Base-by-base conservation (phyloP, 2,888 invertebrate species). In the Lochmaea capreae region DNA sequence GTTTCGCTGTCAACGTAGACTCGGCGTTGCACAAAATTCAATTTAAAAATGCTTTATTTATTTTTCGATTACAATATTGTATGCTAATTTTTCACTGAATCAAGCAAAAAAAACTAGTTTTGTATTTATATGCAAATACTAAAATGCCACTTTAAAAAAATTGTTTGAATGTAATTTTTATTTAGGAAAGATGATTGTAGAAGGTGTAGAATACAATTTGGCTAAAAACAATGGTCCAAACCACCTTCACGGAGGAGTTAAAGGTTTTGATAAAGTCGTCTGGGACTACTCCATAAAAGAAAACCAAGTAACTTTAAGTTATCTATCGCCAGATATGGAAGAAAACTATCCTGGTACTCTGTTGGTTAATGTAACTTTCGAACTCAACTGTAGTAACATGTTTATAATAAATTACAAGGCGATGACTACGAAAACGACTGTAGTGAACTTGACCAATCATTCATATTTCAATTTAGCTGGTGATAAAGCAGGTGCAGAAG, bases 401-500 rank as follows among this genome's bases (percentile, higher is more conserved):
- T 88, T 98, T 57, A 87, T 90, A 72, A 91, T 97, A 5, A 90
- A 92, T 75, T 95, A 94, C 90, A 91, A 89, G 77, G 95, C 95
- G 22, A 91, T 90, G 4, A 91, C 93, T 1, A 92, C 92, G 6
- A 93, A 94, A 83, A 90, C 94, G 0, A 97, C 97, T 0, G 91
- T 94, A 12, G 89, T 98, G 74, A 97, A 96, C 86, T 87, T 98
- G 71, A 96, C 96, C 66, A 95, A 94, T 85, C 94, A 97, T 83
- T 91, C 94, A 0, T 98, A 94, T 86, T 97, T 98, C 87, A 98
- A 98, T 88, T 89, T 98, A 54, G 95, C 93, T 63, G 97, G 97
- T 14, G 95, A 97, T 88, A 93, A 93, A 83, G 87, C 91, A 12
- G 94, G 94, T 1, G 86, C 89, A 1, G 87, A 88, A 9, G 90